Base-by-base conservation (phyloP, 2,113 vertebrate genomes). In the Rynchops niger region DNA sequence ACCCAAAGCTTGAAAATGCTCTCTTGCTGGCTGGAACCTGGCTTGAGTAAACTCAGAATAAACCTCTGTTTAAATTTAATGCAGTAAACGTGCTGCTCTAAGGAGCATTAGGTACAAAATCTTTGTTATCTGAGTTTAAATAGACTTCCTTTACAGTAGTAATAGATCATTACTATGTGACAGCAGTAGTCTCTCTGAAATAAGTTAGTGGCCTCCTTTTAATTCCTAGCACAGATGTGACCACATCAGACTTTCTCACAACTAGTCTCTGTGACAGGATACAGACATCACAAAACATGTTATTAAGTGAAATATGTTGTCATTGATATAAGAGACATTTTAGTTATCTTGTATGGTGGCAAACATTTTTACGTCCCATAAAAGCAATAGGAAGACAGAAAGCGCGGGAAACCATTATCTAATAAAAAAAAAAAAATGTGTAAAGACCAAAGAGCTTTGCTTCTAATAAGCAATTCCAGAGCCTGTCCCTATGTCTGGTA, bases 181-280 rank as follows among this genome's bases (percentile, higher is more conserved):
- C 91, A 96, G 83, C 65, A 92, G 40, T 16, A 73, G 85, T 36
- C 32, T 76, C 72, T 85, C 65, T 62, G 50, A 82, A 94, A 77
- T 72, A 95, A 95, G 70, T 85, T 82, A 93, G 65, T 38, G 58
- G 73, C 70, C 65, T 82, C 77, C 62, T 86, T 83, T 83, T 79
- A 91, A 82, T 85, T 94, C 81, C 70, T 77, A 42, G 66, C 84
- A 85, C 84, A 92, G 81, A 95, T 96, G 84, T 95, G 78, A 82
- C 91, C 81, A 88, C 93, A 94, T 91, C 81, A 86, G 79, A 66
- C 58, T 91, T 69, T 20, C 73, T 90, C 78, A 77, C 49, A 87
- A 77, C 55, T 66, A 50, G 53, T 62, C 71, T 45, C n/a, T 36
- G 32, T 77, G 74, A 94, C 89, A 94, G 78, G 78, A 93, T 62